Conservation (phyloP, 2,113 vertebrate species). For the Heloderma charlesbogerti region DNA sequence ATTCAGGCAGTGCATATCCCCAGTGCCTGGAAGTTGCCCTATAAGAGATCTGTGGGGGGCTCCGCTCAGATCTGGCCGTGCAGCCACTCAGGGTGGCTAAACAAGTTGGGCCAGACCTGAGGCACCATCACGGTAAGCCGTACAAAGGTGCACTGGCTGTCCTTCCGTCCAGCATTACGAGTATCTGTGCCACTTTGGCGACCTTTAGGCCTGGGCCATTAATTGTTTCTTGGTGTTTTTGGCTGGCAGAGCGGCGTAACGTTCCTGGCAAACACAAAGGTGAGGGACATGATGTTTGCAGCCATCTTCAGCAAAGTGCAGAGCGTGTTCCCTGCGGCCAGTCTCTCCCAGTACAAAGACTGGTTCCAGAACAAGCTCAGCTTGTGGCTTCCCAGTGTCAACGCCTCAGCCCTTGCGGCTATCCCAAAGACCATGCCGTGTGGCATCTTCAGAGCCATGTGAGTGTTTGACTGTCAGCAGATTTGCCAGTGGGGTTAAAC, state of each 20-base stretch:
- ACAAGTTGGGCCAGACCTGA: not conserved
- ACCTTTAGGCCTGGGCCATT: not conserved
- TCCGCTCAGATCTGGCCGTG: not conserved
- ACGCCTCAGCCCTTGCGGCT: constrained; percentile 24
- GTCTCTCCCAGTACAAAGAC: constrained; percentile 22
- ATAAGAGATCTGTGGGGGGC: not conserved
- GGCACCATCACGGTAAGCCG: not conserved
- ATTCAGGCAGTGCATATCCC: too few species aligned
- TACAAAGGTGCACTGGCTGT: not conserved
- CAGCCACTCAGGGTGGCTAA: not conserved
- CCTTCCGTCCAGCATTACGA: too few species aligned
- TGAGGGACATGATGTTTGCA: not conserved
- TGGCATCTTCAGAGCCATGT: constrained; percentile 48
- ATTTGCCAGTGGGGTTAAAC: too few species aligned
- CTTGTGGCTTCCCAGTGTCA: constrained; percentile 52
- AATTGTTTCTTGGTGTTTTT: not conserved
- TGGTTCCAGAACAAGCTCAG: constrained; percentile 45
- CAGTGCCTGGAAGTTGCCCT: not conserved
- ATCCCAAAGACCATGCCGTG: constrained; percentile 51
- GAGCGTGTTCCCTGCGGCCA: not conserved
- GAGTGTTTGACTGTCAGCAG: not conserved
- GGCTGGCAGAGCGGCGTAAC: not conserved
- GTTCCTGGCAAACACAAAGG: not conserved
- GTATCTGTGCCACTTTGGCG: not conserved
- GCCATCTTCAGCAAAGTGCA: constrained; percentile 12